Base-by-base conservation (phyloP, 2,888 invertebrate species). In the Neoscelio sp. region DNA sequence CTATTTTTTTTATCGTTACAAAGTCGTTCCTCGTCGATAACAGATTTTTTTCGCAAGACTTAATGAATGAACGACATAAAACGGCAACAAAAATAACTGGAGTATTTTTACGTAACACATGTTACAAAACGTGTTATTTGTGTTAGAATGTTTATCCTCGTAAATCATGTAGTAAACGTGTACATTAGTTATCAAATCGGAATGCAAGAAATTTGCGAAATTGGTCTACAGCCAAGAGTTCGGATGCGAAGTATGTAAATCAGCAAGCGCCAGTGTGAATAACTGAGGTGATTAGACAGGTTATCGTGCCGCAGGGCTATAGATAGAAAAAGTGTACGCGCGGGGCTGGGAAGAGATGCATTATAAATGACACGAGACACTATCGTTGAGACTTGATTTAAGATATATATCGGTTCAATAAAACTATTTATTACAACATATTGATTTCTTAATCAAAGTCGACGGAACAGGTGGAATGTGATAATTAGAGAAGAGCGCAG, bases 171-270 rank as follows among this genome's bases (percentile, higher is more conserved):
- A 13, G 60, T 33, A 33, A 30, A 18, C 38, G 65, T 42, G 50
- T 52, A 52, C 30, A 12, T 20, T 28, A 52, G 65, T 42, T 65
- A 42, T 42, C 50, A 40, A 52, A 65, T 42, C 26, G 42, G 65
- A 42, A 65, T 65, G 50, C 52, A 52, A 52, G 52, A 65, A 42
- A 65, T 42, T 52, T 18, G 28, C 38, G 17, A 65, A 65, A 52
- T 65, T 65, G 65, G 65, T 40, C 52, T 42, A 15, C 20, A 18
- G 50, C 65, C 65, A 65, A 52, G 52, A 50, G 30, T 26, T 64
- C 20, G 64, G 48, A 38, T 18, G 48, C 50, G 50, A 64, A 35
- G 48, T 64, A 65, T 65, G 65, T 42, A 65, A 64, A 64, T 65
- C 52, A 52, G 42, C 50, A 15, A 10, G 50, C 20, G 15, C 38